Conservation (phyloP, 2,113 vertebrate species). For the Speoplatyrhinus poulsoni region DNA sequence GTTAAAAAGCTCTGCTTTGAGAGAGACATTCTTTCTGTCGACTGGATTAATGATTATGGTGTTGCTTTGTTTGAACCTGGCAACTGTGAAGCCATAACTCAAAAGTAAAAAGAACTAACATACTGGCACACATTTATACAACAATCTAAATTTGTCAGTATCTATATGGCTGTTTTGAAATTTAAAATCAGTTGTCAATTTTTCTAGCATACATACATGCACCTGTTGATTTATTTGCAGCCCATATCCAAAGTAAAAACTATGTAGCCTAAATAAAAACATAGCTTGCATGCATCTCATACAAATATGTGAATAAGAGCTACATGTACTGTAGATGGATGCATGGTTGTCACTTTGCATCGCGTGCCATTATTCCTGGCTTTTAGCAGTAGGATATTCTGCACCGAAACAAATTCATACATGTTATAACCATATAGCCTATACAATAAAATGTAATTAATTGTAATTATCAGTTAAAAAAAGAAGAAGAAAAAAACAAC, state of each 20-base stretch:
- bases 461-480: not conserved
- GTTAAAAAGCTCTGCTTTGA: conserved; percentile 40
- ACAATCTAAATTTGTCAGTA: no score
- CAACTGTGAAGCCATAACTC: conserved; percentile 30
- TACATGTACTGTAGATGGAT: no score
- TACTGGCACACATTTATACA: not conserved
- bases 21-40: conserved; percentile 14
- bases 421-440: not conserved
- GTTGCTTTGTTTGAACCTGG: conserved; percentile 39
- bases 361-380: no score
- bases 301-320: no score
- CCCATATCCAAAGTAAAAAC: not conserved
- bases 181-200: not conserved
- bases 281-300: not conserved
- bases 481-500: not conserved
- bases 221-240: not conserved
- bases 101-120: not conserved
- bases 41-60: conserved; percentile 39
- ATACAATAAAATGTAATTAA: not conserved
- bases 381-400: not conserved
- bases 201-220: not conserved
- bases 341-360: not conserved
- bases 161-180: not conserved
- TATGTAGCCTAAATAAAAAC: not conserved
- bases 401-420: no score